Conservation (phyloP, 2,113 vertebrate species). For the Himantopus leucocephalus region DNA sequence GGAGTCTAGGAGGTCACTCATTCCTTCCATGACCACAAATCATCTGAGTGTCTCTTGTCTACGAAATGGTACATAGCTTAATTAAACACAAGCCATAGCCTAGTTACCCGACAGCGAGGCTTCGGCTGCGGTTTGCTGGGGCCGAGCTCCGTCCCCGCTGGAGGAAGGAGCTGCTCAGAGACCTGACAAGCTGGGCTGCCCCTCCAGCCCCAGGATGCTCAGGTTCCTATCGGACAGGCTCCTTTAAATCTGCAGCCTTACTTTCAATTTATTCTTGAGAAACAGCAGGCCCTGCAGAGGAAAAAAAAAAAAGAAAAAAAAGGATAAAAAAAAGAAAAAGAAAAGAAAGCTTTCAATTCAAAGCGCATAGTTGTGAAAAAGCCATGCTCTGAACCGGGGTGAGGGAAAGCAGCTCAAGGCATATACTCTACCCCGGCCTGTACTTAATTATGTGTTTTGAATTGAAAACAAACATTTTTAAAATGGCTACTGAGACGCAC, state of each 20-base stretch:
- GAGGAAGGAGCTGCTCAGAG: not conserved
- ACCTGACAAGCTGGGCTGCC: not conserved
- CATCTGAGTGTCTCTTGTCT: not conserved
- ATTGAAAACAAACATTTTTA: constrained; percentile 66
- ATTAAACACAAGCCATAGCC: not conserved
- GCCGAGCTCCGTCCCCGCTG: accelerated
- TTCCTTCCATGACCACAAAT: not conserved
- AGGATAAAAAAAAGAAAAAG: not conserved
- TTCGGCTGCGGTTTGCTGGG: not conserved
- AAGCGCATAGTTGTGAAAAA: constrained; percentile 54
- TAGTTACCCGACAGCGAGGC: not conserved
- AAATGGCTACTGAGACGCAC: constrained; percentile 57
- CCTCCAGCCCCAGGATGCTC: not conserved
- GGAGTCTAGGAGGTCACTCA: not conserved
- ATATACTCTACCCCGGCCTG: constrained; percentile 43
- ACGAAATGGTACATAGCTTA: not conserved
- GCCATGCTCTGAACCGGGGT: not conserved
- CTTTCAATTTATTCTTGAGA: constrained; percentile 26
- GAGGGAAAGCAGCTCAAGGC: constrained; percentile 57
- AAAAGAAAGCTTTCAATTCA: constrained; percentile 28
- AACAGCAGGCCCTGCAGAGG: not conserved
- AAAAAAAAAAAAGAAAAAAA: not conserved
- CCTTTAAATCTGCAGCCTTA: constrained; percentile 11
- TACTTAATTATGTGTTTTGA: constrained; percentile 67
- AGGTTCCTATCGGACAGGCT: not conserved